phyloP scores from a whole-genome alignment of 92 coral and sea anemone species.

The Zoanthus gigantus region DNA sequence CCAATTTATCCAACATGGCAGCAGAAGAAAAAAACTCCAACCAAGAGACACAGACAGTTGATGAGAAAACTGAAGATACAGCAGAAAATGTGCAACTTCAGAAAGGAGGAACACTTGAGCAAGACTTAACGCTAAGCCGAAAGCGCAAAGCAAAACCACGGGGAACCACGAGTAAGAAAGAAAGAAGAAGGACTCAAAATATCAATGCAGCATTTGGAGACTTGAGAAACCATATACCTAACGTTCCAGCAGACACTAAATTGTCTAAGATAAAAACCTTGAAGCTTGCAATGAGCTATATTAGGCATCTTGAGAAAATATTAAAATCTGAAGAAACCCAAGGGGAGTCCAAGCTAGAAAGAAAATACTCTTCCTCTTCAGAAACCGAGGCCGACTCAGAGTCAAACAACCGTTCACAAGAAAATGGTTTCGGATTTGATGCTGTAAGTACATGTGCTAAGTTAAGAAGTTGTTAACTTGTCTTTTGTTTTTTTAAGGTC shows the following conservation, averaged over 20 bases:
- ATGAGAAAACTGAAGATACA: background rate
- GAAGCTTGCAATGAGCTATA: conserved; percentile 98
- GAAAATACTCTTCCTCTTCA: conserved; percentile 37
- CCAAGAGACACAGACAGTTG: conserved; percentile 38
- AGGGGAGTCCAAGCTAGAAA: conserved; percentile 27
- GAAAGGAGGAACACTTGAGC: conserved; percentile 44
- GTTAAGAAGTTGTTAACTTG: background rate
- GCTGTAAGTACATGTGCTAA: conserved; percentile 36
- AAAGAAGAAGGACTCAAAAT: conserved; percentile 92
- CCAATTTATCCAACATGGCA: conserved; percentile 23
- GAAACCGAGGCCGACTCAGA: conserved; percentile 28
- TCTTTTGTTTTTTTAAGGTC: background rate
- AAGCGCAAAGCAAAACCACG: conserved; percentile 76
- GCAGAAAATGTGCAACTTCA: conserved; percentile 12
- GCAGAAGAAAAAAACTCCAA: conserved; percentile 29
- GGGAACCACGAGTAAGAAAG: conserved; percentile 85
- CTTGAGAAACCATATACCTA: conserved; percentile 95
- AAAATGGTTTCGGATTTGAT: conserved; percentile 50
- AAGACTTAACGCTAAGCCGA: conserved; percentile 38
- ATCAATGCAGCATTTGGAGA: conserved; percentile 99
- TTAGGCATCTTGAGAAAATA: conserved; percentile 93
- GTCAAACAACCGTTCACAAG: conserved; percentile 27
- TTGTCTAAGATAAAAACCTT: conserved; percentile 98
- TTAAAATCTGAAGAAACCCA: conserved; percentile 73
- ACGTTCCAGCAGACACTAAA: conserved; percentile 99